phyloP scores from a whole-genome alignment of 2,888 invertebrate genomes.

The Octonoba sinensis region DNA sequence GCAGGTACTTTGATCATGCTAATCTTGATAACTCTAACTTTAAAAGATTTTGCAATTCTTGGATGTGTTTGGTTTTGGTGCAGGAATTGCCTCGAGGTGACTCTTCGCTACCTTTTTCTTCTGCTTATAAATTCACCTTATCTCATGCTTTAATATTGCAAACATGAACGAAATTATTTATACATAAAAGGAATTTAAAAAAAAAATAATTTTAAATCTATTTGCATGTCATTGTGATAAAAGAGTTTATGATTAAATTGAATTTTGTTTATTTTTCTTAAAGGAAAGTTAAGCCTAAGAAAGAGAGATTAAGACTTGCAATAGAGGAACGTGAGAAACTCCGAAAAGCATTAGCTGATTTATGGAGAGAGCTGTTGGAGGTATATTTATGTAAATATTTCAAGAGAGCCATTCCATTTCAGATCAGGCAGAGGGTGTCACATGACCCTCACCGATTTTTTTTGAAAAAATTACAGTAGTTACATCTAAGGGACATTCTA shows the following conservation, averaged over 20 bases:
- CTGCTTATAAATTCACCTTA: not conserved
- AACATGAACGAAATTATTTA: not conserved
- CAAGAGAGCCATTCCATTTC: no score
- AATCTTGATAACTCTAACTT: no score
- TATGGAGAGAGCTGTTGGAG: slow-evolving; percentile 83
- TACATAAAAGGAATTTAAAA: no score
- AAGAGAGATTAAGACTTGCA: slow-evolving; percentile 84
- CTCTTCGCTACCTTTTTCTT: not conserved
- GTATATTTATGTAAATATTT: slow-evolving; percentile 65
- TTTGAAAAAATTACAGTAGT: no score
- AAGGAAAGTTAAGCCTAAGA: slow-evolving; percentile 83
- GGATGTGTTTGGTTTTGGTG: no score
- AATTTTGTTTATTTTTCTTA: not conserved
- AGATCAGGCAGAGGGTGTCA: no score
- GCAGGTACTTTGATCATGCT: no score
- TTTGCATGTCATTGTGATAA: not conserved
- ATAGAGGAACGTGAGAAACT: slow-evolving; percentile 82
- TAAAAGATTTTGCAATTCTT: no score
- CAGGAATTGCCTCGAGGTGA: no score
- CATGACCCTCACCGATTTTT: no score
- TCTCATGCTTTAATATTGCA: not conserved
- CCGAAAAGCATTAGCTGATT: slow-evolving; percentile 83
- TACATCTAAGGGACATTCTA: no score
- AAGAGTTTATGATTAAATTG: not conserved
- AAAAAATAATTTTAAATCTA: not conserved